A percentile compares a stretch with the other conserved stretches of the same genome.
phyloP scores from a whole-genome alignment of 2,797 vertebrate genomes.

The Acipenser oxyrinchus region DNA sequence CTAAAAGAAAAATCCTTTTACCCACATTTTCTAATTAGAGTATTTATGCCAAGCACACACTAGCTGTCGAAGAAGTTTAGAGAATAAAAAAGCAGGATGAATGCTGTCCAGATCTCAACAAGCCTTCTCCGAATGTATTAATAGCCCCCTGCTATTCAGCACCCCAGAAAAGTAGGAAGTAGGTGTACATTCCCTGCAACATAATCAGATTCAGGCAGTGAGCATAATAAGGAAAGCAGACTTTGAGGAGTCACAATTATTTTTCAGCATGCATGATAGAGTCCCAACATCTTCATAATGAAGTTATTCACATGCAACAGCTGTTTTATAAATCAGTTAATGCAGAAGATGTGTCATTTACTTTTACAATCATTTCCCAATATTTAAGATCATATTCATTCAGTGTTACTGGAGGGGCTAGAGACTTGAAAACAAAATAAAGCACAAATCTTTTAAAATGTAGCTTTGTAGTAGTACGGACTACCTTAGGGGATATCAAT shows the following conservation, averaged over 20 bases:
- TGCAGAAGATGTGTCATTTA: neutral
- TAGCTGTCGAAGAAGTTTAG: neutral
- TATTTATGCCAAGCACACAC: neutral
- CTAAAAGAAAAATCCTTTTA: neutral
- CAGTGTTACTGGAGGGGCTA: neutral
- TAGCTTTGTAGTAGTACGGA: no score
- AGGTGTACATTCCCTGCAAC: neutral
- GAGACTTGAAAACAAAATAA: no score
- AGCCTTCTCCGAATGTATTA: neutral
- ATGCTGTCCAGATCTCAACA: neutral
- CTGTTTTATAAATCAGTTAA: neutral
- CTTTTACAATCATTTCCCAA: neutral
- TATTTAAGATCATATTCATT: neutral
- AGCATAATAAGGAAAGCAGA: neutral
- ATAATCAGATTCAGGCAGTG: neutral
- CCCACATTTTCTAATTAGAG: neutral
- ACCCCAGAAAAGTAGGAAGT: neutral
- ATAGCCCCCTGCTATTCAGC: neutral
- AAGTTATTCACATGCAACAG: neutral
- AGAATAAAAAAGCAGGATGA: neutral
- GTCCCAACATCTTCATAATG: neutral
- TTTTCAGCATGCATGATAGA: neutral
- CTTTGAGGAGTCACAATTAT: neutral
- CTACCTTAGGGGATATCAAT: no score
- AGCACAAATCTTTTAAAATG: no score